Evolutionary conservation across 2,113 vertebrate genomes (phyloP), one percentile per base, ranked within the genome.

Genomic region (Malurus cyaneus): DNA sequence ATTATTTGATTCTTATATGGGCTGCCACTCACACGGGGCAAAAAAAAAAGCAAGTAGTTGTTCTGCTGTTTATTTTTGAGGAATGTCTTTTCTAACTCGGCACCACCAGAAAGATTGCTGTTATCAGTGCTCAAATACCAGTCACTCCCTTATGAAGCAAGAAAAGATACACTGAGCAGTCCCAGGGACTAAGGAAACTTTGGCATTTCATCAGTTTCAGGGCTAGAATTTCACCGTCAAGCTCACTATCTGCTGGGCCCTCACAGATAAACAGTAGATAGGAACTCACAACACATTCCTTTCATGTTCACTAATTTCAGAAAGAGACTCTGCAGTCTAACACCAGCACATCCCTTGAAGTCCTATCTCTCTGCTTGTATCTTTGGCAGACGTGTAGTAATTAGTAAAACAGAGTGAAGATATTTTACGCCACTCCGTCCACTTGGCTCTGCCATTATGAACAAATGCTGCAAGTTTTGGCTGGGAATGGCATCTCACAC

Each of bases 111-210:
- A 90, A 98, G 97, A 98, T 97, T 98, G 93, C 86, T 93, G 96
- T 98, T 98, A 98, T 98, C 98, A 97, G 96, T 47, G 76, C 76
- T 97, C 91, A 97, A 98, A 98, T 98, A 98, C 98, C 98, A 98
- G 97, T 97, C 96, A 97, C 98, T 98, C 98, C 98, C 98, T 96
- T 95, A 71, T 97, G 97, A 97, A 97, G 96, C 96, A 97, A 97
- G 96, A 94, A 96, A 97, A 97, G 97, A 97, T 97, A 97, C 96
- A 96, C 96, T 83, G 42, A 88, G 96, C 36, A 19, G 95, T 96
- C 96, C 94, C 87, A 82, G 91, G 66, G 73, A 96, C 91, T 83
- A 96, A 96, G 92, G 94, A 96, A 96, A 97, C 46, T 69, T 92
- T 89, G 91, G 96, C 96, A 97, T 98, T 98, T 98, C 97, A 97